A percentile compares a stretch with the other conserved stretches of the same genome.
phyloP scores from a whole-genome alignment of 2,888 invertebrate genomes.

The Pyrochroa serraticornis region DNA sequence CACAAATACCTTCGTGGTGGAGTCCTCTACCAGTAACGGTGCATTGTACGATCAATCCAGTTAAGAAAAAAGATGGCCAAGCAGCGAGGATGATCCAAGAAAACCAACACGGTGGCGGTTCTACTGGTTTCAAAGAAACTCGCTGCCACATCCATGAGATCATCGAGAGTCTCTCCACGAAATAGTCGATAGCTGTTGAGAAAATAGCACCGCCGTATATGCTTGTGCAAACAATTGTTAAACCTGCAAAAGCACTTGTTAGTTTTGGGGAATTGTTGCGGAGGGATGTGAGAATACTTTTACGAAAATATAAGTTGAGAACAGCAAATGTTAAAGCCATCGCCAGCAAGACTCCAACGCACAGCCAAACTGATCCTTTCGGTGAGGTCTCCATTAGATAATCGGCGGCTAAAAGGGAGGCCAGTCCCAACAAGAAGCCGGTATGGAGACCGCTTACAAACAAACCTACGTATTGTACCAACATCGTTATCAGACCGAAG shows the following conservation, averaged over 20 bases:
- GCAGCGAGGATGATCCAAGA: constrained; percentile 76
- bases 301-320: constrained; percentile 76
- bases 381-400: constrained; percentile 65
- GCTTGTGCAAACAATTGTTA: constrained; percentile 76
- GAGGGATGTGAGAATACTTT: constrained; percentile 59
- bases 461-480: constrained; percentile 81
- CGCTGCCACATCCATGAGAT: constrained; percentile 76
- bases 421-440: constrained; percentile 69
- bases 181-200: constrained; percentile 74
- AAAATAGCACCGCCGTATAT: constrained; percentile 79
- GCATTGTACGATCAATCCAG: constrained; percentile 73
- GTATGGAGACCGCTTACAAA: constrained; percentile 83
- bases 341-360: constrained; percentile 70
- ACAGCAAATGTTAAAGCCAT: constrained; percentile 73
- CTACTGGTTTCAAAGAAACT: constrained; percentile 64
- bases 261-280: background rate
- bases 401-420: constrained; percentile 65
- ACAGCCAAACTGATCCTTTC: constrained; percentile 67
- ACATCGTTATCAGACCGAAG: constrained; percentile 80
- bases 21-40: constrained; percentile 72
- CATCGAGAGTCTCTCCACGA: constrained; percentile 73
- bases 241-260: constrained; percentile 56
- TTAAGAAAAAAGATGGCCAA: constrained; percentile 73
- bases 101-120: constrained; percentile 69
- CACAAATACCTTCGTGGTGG: constrained; percentile 65